Conservation (phyloP, 2,797 vertebrate species). For the Spondyliosoma cantharus region DNA sequence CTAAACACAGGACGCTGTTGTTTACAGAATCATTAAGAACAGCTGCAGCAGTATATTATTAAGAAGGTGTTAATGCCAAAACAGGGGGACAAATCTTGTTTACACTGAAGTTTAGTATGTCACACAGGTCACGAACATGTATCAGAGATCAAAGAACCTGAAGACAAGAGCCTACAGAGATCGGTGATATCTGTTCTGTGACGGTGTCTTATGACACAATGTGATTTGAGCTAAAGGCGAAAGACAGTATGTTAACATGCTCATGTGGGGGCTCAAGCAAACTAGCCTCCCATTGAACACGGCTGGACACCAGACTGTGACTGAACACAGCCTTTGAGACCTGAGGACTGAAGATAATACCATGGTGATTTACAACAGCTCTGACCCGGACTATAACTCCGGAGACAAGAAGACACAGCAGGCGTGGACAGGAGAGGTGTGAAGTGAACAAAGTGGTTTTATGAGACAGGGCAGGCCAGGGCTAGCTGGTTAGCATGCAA, state of each 20-base stretch:
- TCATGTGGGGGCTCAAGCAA: neutral
- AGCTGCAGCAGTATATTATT: neutral
- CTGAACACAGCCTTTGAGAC: too few species aligned
- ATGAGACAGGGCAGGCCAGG: too few species aligned
- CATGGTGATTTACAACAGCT: too few species aligned
- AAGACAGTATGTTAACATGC: neutral
- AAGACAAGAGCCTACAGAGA: neutral
- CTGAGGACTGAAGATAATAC: too few species aligned
- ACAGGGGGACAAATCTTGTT: neutral
- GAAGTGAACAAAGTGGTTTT: too few species aligned
- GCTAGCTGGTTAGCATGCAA: too few species aligned
- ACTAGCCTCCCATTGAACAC: too few species aligned
- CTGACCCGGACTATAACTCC: too few species aligned
- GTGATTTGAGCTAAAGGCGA: neutral
- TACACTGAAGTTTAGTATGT: neutral
- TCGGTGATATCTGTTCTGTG: too few species aligned
- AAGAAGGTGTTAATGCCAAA: neutral
- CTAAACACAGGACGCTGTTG: neutral
- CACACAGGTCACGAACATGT: neutral
- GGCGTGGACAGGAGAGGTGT: too few species aligned
- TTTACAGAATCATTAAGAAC: neutral
- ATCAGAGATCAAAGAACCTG: neutral
- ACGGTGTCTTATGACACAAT: neutral
- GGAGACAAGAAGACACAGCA: too few species aligned
- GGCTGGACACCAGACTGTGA: too few species aligned